Conservation (phyloP, 2,888 invertebrate genomes). For the Drosophila infuscata region DNA sequence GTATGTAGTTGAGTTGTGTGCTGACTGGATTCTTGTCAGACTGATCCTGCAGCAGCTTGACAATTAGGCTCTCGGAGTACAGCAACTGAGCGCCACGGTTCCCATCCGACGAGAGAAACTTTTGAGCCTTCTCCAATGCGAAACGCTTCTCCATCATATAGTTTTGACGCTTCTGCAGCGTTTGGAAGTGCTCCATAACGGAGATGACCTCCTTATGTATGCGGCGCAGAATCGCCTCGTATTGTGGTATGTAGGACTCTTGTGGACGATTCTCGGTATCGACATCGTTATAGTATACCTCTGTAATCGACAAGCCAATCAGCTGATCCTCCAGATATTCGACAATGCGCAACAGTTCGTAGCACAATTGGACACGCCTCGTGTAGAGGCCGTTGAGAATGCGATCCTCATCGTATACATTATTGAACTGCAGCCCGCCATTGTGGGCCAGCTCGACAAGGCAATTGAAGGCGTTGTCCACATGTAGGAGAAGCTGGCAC, state of each 20-base stretch:
- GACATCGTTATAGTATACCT: constrained; percentile 61
- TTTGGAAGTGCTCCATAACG: constrained; percentile 54
- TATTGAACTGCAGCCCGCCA: constrained; percentile 80
- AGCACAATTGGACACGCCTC: constrained; percentile 62
- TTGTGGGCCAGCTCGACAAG: constrained; percentile 76
- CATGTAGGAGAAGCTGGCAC: constrained; percentile 76
- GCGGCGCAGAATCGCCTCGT: constrained; percentile 53
- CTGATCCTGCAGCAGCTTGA: constrained; percentile 68
- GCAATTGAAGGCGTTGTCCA: constrained; percentile 80
- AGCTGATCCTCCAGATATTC: constrained; percentile 61
- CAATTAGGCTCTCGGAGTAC: constrained; percentile 69
- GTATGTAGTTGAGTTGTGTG: constrained; percentile 91
- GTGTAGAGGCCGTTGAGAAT: constrained; percentile 63
- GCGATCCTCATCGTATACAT: constrained; percentile 63
- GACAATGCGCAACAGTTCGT: constrained; percentile 67
- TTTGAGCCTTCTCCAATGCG: constrained; percentile 65
- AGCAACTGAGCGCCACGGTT: constrained; percentile 49
- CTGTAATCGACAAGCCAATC: constrained; percentile 42
- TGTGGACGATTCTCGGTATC: constrained; percentile 65
- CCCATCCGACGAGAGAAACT: constrained; percentile 58
- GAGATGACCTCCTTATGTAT: constrained; percentile 57
- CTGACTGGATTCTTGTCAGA: constrained; percentile 18
- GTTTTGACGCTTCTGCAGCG: constrained; percentile 43
- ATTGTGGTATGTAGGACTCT: constrained; percentile 53
- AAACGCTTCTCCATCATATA: constrained; percentile 63